These are phyloP conservation scores for Remorina albescens DNA, from an alignment of 2,797 vertebrate genomes.

Conservation along the genomic window DNA sequence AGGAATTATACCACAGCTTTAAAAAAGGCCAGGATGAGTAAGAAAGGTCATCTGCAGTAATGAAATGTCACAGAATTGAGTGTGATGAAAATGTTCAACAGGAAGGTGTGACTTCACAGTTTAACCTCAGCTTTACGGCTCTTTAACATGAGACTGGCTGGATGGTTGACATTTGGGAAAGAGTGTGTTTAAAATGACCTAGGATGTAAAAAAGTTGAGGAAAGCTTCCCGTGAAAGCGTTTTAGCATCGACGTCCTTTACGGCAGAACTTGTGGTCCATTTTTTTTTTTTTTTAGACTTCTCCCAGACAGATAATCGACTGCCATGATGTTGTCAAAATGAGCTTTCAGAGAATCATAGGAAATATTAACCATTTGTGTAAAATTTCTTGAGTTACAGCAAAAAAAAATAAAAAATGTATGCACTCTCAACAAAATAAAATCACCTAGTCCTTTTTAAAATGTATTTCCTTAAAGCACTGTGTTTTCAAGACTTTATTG, in stretches of 20 bases:
- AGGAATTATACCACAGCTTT: constrained; percentile 32
- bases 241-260: rapidly evolving
- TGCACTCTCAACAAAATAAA: too few relatives aligned
- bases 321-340: too few relatives aligned
- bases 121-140: constrained; percentile 42
- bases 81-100: constrained; percentile 37
- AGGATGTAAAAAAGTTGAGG: neutral
- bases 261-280: neutral
- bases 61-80: constrained; percentile 53
- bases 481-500: too few relatives aligned
- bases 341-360: too few relatives aligned
- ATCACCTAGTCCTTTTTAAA: too few relatives aligned
- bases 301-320: neutral
- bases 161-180: constrained; percentile 11
- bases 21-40: constrained; percentile 1
- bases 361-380: too few relatives aligned
- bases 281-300: neutral
- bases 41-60: constrained; percentile 53
- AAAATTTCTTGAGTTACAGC: too few relatives aligned
- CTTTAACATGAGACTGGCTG: constrained; percentile 24
- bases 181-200: constrained; percentile 9
- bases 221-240: constrained; percentile 1
- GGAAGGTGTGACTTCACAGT: neutral
- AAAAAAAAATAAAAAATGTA: too few relatives aligned
- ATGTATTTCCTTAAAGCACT: too few relatives aligned